Evolutionary conservation across 2,113 vertebrate genomes (phyloP).

Genomic region (Sinocyclocheilus maitianheensis): DNA sequence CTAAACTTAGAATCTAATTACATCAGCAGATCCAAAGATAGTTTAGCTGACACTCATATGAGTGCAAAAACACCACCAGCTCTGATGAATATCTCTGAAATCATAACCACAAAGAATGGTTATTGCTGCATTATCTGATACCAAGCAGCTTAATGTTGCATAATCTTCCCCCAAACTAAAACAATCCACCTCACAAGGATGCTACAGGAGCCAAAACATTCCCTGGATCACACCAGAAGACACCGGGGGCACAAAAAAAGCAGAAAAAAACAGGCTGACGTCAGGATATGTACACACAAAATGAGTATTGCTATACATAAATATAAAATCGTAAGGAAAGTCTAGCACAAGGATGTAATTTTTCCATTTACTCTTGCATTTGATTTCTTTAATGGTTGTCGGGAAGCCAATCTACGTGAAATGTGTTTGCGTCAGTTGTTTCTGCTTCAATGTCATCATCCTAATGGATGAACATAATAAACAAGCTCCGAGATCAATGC

Average conservation of each 20-base stretch:
- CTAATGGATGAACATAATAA: background rate
- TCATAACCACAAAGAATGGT: conserved; percentile 65
- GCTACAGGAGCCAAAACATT: conserved; percentile 53
- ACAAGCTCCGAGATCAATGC: conserved; percentile 3
- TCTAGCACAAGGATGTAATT: background rate
- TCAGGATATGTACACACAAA: background rate
- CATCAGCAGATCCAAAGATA: conserved; percentile 25
- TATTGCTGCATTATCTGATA: conserved; percentile 69
- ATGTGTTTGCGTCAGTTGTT: conserved; percentile 32
- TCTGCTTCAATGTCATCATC: conserved; percentile 9
- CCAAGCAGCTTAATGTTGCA: conserved; percentile 69
- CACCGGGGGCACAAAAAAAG: background rate
- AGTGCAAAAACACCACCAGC: background rate
- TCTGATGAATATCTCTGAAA: conserved; percentile 52
- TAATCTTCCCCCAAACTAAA: conserved; percentile 66
- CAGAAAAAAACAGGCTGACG: background rate
- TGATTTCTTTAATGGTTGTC: conserved; percentile 12
- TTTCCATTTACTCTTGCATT: background rate
- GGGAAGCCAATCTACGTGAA: background rate
- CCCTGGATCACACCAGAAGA: background rate
- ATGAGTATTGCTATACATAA: background rate
- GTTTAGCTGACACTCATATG: conserved; percentile 13
- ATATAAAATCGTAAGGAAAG: background rate
- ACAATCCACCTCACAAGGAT: conserved; percentile 61
- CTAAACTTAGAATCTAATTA: background rate